These are phyloP conservation scores for Timandra comae DNA, from an alignment of 2,888 invertebrate genomes.

Conservation along the genomic window DNA sequence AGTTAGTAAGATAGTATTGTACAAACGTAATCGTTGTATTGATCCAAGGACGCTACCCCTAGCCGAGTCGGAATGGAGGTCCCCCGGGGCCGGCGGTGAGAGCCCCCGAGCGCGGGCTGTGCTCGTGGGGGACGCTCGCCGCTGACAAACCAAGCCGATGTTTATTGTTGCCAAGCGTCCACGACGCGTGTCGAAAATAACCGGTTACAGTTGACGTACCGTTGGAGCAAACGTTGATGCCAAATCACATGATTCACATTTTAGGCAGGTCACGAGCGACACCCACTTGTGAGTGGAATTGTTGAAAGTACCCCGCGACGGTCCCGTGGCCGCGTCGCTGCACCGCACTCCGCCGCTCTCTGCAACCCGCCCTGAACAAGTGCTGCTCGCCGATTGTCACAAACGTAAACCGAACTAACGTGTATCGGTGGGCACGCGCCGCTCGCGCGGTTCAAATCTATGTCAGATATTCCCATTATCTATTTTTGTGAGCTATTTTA, in stretches of 20 bases:
- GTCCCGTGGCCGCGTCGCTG: too few relatives aligned
- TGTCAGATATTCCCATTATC: constrained; percentile 55
- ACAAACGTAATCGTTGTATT: too few relatives aligned
- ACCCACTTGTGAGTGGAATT: constrained; percentile 34
- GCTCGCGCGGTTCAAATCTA: constrained; percentile 31
- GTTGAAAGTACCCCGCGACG: neutral
- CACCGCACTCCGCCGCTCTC: too few relatives aligned
- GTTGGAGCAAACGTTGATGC: constrained; percentile 56
- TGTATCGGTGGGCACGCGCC: constrained; percentile 3
- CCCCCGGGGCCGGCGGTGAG: neutral
- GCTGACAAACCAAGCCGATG: constrained; percentile 8
- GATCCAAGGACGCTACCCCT: too few relatives aligned
- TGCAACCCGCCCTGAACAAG: too few relatives aligned
- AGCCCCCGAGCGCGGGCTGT: constrained; percentile 2
- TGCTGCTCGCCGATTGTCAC: neutral
- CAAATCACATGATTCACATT: constrained; percentile 70
- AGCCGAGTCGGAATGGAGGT: too few relatives aligned
- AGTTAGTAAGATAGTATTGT: too few relatives aligned
- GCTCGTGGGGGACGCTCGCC: constrained; percentile 2
- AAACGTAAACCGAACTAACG: constrained; percentile 2
- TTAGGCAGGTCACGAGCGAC: constrained; percentile 62
- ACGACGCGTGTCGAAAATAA: constrained; percentile 52
- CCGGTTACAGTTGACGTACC: constrained; percentile 48
- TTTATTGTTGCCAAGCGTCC: constrained; percentile 54
- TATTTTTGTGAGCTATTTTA: constrained; percentile 51